Evolutionary conservation across 2,888 invertebrate genomes (phyloP), one percentile per base, ranked within the genome.

Genomic region (Andricus quercusramuli): DNA sequence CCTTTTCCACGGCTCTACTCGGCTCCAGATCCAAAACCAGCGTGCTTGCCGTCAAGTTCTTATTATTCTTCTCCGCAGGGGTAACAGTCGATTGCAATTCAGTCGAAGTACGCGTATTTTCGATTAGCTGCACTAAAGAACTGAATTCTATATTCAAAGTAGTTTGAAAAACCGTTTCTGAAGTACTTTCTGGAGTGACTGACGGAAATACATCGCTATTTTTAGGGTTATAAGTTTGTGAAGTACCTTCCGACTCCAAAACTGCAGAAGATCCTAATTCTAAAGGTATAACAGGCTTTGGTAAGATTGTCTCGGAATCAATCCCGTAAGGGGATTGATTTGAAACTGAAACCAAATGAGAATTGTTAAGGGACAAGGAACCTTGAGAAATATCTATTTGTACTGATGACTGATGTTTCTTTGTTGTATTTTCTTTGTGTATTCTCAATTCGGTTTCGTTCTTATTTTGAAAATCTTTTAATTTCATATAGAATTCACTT

Each of bases 131-230:
- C 9, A 92, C 87, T 22, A 89, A 90, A 0, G 93, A 92, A 80
- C 90, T 92, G 4, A 91, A 92, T 64, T 91, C 92, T 25, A 92
- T 88, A 20, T 87, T 90, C 66, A 92, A 77, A 6, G 91, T 93
- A 15, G 90, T 90, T 78, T 87, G 83, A 70, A 85, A 85, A 1
- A 85, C 6, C 1, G 83, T 84, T 51, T 79, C 83, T 5, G 86
- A 78, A 22, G 84, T 80, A 1, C 87, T 81, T 66, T 83, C 80
- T n/a, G 83, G 79, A 51, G 66, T 83, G 32, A 81, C 22, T 15
- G 83, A 37, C 17, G 79, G 77, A 65, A 80, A 65, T 1, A 74
- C 56, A 56, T 56, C 15, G 15, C n/a, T 47, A 68, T 29, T 15
- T 56, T 74, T 56, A 15, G 37, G 59, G 59, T 59, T 8, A 8